A percentile compares a stretch with the other conserved stretches of the same genome.
Evolutionary conservation across 2,113 vertebrate genomes (phyloP).

Genomic region (Nanorana parkeri): DNA sequence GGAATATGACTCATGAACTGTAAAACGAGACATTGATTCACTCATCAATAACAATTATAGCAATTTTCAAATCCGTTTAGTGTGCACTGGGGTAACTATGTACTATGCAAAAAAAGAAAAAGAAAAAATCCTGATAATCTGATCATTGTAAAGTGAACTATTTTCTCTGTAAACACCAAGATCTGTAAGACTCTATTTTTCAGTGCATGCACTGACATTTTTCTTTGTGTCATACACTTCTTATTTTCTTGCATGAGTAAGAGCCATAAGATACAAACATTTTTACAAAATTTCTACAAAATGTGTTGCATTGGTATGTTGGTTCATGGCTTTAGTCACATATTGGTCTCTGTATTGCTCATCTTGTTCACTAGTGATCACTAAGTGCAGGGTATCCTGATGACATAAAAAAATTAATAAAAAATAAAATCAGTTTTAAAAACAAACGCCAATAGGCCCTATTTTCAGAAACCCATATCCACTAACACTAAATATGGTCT

Average conservation of each 20-base stretch:
- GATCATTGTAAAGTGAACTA: conserved; percentile 2
- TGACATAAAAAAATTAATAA: background rate
- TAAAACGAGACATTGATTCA: conserved; percentile 5
- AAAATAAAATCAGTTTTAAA: background rate
- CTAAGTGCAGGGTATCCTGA: conserved; percentile 13
- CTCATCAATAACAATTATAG: background rate
- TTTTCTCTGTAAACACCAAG: background rate
- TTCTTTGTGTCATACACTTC: background rate
- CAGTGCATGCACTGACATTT: background rate
- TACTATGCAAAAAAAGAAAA: conserved; percentile 32
- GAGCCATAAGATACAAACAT: background rate
- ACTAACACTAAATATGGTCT: background rate
- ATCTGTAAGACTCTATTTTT: background rate
- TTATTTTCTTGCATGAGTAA: conserved; percentile 1
- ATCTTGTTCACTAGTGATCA: background rate
- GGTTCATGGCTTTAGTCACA: background rate
- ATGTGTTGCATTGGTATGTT: background rate
- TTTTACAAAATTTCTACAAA: background rate
- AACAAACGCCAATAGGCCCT: background rate
- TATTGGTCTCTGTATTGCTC: conserved; percentile 5
- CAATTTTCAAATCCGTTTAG: background rate
- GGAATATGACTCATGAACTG: background rate
- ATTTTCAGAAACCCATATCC: background rate
- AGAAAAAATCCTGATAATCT: conserved; percentile 16
- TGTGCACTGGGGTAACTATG: background rate